Evolutionary conservation across 1,140 invertebrate species (phyloP), one percentile per base, ranked within the genome.

Genomic region (Rhagoletis pomonella): DNA sequence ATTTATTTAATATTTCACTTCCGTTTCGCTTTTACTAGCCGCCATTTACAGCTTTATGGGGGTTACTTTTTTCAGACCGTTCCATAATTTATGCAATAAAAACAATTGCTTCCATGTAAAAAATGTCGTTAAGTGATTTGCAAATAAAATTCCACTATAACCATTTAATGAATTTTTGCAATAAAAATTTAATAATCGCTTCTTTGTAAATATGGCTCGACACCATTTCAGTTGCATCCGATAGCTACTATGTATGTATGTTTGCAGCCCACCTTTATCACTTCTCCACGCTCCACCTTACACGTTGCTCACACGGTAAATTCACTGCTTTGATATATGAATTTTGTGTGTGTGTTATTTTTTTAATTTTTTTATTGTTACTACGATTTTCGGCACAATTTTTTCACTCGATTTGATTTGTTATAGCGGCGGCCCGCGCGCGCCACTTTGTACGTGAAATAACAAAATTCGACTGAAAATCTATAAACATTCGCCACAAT

Each of bases 401-500:
- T 81, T 47, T 73, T 73, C 39, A 17, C 7, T 73, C 73, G 47
- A 81, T 81, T 55, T 81, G 47, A 73, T 81, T 81, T 81, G 19
- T 19, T 81, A 81, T 12, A 81, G 84, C 84, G 84, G 59, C 84
- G 84, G 84, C 84, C 59, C 84, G 84, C 84, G 90, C 90, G 90
- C 90, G 73, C 73, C 73, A 91, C 91, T 91, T 91, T 91, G 90
- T 88, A 90, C 91, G 90, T 91, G 91, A 91, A 91, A 91, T 90
- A 91, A 90, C 91, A 90, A 90, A 91, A 90, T 92, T 91, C 90
- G 90, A 92, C 91, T 92, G 92, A 92, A 92, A 90, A 92, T 90
- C 91, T 92, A 92, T 92, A 92, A 92, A 92, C 91, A 92, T 90
- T 67, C 73, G 60, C 60, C 86, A 65, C 86, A 87, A 55, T 62